Evolutionary conservation across 2,888 invertebrate species (phyloP).

Genomic region (Deilephila elpenor): DNA sequence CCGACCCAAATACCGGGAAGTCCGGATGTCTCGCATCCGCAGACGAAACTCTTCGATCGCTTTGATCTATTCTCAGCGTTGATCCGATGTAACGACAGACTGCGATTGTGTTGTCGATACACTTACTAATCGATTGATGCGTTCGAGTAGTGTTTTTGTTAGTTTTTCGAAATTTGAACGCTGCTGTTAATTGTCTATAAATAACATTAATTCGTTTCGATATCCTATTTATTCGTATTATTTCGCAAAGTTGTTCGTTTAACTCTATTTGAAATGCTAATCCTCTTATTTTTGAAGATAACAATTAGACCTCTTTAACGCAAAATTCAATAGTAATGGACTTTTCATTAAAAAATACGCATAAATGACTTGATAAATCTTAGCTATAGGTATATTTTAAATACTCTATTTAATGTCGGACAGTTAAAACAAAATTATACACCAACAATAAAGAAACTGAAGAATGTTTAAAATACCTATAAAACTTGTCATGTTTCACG

Average conservation of each 20-base stretch:
- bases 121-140: not conserved
- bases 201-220: too few species aligned
- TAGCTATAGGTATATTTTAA: too few species aligned
- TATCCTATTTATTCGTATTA: too few species aligned
- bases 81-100: conserved; percentile 64
- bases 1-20: conserved; percentile 49
- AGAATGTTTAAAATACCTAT: not conserved
- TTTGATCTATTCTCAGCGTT: conserved; percentile 77
- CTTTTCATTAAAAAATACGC: too few species aligned
- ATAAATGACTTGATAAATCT: too few species aligned
- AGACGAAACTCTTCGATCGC: conserved; percentile 62
- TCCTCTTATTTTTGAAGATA: too few species aligned
- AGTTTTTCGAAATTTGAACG: not conserved
- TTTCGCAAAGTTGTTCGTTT: too few species aligned
- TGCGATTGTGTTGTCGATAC: conserved; percentile 42
- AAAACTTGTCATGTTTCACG: conserved; percentile 5
- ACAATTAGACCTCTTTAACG: too few species aligned
- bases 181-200: too few species aligned
- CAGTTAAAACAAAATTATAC: conserved; percentile 3
- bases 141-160: too few species aligned
- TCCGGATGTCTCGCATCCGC: conserved; percentile 68
- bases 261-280: too few species aligned
- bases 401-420: not conserved
- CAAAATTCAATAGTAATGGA: too few species aligned
- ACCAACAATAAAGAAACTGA: not conserved